Percentiles rank a stretch among this genome's conserved stretches.
These are phyloP conservation scores for Nixonia krombeini DNA, from an alignment of 1,140 invertebrate genomes.

Conservation along the genomic window DNA sequence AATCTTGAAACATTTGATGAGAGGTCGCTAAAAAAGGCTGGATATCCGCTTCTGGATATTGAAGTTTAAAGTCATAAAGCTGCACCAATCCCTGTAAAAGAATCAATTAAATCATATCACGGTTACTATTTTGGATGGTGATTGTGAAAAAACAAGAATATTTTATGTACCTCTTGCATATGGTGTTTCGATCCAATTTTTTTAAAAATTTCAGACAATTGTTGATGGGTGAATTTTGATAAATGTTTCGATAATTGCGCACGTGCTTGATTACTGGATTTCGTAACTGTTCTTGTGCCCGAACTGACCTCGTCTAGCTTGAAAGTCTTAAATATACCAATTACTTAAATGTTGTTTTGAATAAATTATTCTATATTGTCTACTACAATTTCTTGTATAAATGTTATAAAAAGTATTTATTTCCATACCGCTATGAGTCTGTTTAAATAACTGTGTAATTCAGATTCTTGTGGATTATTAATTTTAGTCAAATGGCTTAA, in stretches of 20 bases:
- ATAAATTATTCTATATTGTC: too few relatives aligned
- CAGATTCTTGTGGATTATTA: constrained; percentile 84
- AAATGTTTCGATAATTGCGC: constrained; percentile 73
- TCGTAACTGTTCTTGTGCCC: constrained; percentile 63
- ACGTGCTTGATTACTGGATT: constrained; percentile 60
- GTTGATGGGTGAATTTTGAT: constrained; percentile 84
- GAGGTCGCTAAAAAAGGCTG: constrained; percentile 91
- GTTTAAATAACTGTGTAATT: constrained; percentile 84
- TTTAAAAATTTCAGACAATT: constrained; percentile 91
- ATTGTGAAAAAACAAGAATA: too few relatives aligned
- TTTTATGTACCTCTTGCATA: constrained; percentile 78
- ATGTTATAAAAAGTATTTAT: too few relatives aligned
- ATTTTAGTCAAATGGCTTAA: constrained; percentile 85
- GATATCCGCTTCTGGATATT: constrained; percentile 89
- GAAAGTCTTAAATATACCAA: constrained; percentile 61
- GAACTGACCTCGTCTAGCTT: constrained; percentile 71
- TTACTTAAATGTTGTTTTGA: too few relatives aligned
- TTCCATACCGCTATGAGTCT: constrained; percentile 83
- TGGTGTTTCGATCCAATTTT: constrained; percentile 92
- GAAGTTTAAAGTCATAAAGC: constrained; percentile 90
- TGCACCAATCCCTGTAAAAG: constrained; percentile 82
- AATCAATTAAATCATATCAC: constrained; percentile 14
- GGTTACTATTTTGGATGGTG: too few relatives aligned
- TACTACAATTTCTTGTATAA: too few relatives aligned
- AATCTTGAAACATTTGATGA: constrained; percentile 93